Base-by-base conservation (phyloP, 1,140 invertebrate genomes). In the Magallana angulata region DNA sequence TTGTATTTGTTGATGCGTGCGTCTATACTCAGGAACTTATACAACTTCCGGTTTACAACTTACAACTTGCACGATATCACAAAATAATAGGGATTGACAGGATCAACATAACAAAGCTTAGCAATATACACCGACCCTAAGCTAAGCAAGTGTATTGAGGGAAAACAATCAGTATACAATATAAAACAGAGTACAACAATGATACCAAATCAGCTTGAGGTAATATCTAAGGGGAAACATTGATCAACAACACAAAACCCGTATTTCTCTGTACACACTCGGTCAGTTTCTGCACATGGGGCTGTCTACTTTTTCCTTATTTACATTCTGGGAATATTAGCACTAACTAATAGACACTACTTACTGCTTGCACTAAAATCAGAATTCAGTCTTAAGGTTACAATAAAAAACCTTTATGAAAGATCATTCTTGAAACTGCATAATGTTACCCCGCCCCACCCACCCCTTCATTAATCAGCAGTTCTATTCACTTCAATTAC, bases 211-310 rank as follows among this genome's bases (percentile, higher is more conserved):
- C 68, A 76, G 24, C n/a, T 6, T 62, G 14, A 16, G n/a, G 8
- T 30, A 12, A 36, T 76, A 18, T 76, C 12, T 30, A 12, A 30
- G 68, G 68, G 68, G 68, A 76, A 76, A 76, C 68, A 76, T 76
- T 9, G 9, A 62, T 62, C 60, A 76, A 76, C 68, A 76, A 76
- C 68, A 76, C 68, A 76, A 30, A 76, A 76, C 68, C 68, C 68
- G 68, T 76, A 76, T 30, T 76, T 76, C 68, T 76, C 36, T 76
- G 24, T 76, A 76, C 68, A 76, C 68, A 76, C 68, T 76, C 68
- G 68, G 68, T 12, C 24, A 11, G 14, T 76, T 48, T 76, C 68
- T 76, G 24, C 24, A 30, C 24, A 30, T 48, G 36, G 68, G 11
- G 68, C 6, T 76, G 68, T 24, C 24, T 30, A 76, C 24, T 12